Conservation (phyloP, 2,888 invertebrate species). For the Drosophila setosimentum region DNA sequence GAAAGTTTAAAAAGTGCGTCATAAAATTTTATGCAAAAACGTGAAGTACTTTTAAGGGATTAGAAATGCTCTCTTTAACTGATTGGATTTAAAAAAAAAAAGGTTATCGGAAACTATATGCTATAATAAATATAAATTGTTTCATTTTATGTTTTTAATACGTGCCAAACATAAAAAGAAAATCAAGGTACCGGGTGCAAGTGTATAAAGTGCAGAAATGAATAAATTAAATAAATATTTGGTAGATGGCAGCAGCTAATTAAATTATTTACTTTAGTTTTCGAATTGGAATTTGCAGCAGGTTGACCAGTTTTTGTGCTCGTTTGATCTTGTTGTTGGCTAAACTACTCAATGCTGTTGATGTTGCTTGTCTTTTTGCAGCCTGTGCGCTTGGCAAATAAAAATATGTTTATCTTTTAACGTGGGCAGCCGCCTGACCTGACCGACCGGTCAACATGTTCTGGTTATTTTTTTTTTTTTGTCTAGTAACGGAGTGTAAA, state of each 20-base stretch:
- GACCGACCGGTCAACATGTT: constrained; percentile 41
- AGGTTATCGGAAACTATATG: not conserved
- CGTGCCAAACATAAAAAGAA: not conserved
- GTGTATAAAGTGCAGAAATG: constrained; percentile 30
- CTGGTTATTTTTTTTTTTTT: constrained; percentile 9
- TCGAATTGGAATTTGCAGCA: constrained; percentile 37
- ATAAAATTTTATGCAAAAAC: not conserved
- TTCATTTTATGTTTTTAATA: not conserved
- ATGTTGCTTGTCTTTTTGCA: constrained; percentile 1
- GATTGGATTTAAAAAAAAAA: not conserved
- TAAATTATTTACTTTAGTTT: constrained; percentile 74
- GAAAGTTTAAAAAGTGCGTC: not conserved
- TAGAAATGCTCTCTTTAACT: not conserved
- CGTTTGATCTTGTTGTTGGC: constrained; percentile 7
- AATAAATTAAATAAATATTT: constrained; percentile 36
- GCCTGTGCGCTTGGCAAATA: constrained; percentile 20
- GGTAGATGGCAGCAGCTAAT: constrained; percentile 56
- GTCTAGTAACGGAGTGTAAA: constrained; percentile 41
- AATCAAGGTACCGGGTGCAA: not conserved
- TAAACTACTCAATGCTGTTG: constrained; percentile 3
- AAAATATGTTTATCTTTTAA: constrained; percentile 36
- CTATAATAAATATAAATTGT: not conserved
- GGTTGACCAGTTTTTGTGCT: constrained; percentile 15
- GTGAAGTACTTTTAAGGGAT: not conserved
- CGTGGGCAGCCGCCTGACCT: constrained; percentile 31